Percentiles rank a stretch among this genome's conserved stretches.
Evolutionary conservation across 2,113 vertebrate species (phyloP).

Genomic region (Apteryx owenii): DNA sequence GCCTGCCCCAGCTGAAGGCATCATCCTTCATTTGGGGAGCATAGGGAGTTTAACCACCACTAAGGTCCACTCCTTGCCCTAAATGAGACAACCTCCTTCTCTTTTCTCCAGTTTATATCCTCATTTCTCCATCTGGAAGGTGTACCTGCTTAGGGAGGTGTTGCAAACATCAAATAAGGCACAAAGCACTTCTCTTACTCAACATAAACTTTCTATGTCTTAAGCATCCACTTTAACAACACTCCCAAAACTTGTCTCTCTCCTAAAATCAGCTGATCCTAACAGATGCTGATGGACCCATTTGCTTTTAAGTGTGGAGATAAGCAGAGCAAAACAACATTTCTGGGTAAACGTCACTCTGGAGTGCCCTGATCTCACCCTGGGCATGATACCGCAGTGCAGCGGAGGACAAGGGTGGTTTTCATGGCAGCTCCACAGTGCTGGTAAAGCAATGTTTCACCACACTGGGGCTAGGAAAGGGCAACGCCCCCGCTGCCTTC

Average conservation of each 20-base stretch:
- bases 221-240: no score
- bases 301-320: not conserved
- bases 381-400: not conserved
- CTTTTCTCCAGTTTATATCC: not conserved
- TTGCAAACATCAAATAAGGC: not conserved
- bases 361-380: not conserved
- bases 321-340: not conserved
- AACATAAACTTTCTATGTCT: no score
- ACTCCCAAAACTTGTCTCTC: not conserved
- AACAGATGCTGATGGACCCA: not conserved
- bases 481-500: no score
- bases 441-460: not conserved
- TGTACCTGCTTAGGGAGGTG: not conserved
- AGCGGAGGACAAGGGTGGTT: not conserved
- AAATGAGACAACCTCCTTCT: not conserved
- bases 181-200: not conserved
- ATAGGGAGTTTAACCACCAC: fast-evolving
- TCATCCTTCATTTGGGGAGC: not conserved
- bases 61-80: not conserved
- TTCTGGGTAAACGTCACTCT: not conserved
- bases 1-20: not conserved
- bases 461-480: not conserved
- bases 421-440: not conserved
- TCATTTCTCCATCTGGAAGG: not conserved
- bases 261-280: not conserved